phyloP scores from a whole-genome alignment of 2,113 vertebrate genomes.

The Syngnathus scovelli region DNA sequence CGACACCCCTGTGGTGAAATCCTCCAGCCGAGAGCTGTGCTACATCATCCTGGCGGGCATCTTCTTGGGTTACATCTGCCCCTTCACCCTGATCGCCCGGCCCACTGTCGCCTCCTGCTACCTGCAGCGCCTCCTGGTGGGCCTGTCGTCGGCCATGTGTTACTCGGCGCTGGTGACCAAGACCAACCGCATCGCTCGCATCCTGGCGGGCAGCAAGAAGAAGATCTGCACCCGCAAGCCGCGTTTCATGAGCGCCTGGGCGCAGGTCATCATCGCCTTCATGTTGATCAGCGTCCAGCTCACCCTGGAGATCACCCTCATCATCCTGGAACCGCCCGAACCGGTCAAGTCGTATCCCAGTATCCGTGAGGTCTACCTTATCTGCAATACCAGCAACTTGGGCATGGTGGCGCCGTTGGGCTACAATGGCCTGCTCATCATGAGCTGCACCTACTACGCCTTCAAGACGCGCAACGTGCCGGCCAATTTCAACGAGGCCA shows the following conservation, averaged over 20 bases:
- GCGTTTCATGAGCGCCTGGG: slow-evolving; percentile 97
- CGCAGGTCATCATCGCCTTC: slow-evolving; percentile 92
- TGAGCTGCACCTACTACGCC: slow-evolving; percentile 99
- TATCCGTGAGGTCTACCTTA: slow-evolving; percentile 94
- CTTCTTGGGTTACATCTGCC: slow-evolving; percentile 94
- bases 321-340: slow-evolving; percentile 92
- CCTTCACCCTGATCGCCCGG: slow-evolving; percentile 91
- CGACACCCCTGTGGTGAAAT: slow-evolving; percentile 97
- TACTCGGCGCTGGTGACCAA: slow-evolving; percentile 97
- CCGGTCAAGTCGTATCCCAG: slow-evolving; percentile 95
- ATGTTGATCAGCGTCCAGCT: slow-evolving; percentile 91
- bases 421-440: slow-evolving; percentile 95
- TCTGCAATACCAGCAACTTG: slow-evolving; percentile 96
- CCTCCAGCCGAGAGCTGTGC: slow-evolving; percentile 95
- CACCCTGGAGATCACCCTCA: slow-evolving; percentile 84
- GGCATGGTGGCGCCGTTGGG: slow-evolving; percentile 94
- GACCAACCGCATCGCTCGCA: slow-evolving; percentile 96
- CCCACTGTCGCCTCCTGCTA: slow-evolving; percentile 91
- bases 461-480: slow-evolving; percentile 98
- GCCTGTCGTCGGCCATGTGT: slow-evolving; percentile 96
- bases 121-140: slow-evolving; percentile 92
- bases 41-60: slow-evolving; percentile 96
- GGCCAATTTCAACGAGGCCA: slow-evolving; percentile 98
- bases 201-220: slow-evolving; percentile 97
- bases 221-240: slow-evolving; percentile 98